phyloP scores from a whole-genome alignment of 1,140 invertebrate species.

The Lanistes nyassanus region DNA sequence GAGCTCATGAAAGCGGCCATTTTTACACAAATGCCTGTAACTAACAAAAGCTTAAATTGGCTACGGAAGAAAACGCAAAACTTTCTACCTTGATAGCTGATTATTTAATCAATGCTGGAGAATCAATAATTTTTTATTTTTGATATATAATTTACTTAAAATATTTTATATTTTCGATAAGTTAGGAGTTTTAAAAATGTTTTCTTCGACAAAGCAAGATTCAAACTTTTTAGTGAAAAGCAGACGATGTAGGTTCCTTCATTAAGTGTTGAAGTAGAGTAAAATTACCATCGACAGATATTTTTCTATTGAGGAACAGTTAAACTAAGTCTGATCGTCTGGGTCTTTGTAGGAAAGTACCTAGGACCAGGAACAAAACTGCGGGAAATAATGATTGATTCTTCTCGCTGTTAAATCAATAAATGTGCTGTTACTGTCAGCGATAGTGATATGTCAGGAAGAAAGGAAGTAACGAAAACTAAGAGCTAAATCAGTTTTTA shows the following conservation, averaged over 20 bases:
- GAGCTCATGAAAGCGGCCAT: slow-evolving; percentile 26
- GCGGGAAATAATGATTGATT: too few species aligned
- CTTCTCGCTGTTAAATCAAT: too few species aligned
- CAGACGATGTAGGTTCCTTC: slow-evolving; percentile 1
- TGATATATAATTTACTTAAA: background rate
- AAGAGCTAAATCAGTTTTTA: too few species aligned
- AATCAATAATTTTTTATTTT: background rate
- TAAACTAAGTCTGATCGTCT: too few species aligned
- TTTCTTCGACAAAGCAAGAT: background rate
- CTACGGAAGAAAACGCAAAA: slow-evolving; percentile 4
- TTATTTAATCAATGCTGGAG: background rate
- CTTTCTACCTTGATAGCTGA: background rate
- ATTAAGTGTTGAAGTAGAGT: too few species aligned
- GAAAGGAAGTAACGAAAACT: too few species aligned
- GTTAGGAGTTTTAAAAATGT: background rate
- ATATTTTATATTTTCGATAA: background rate
- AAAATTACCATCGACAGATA: too few species aligned
- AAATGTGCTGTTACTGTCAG: too few species aligned
- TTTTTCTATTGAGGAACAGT: too few species aligned
- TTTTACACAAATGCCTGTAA: slow-evolving; percentile 34
- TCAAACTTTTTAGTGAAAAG: background rate
- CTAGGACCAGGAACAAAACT: too few species aligned
- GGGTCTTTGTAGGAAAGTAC: too few species aligned
- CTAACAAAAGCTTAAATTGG: background rate
- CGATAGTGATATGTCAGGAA: too few species aligned